Conservation (phyloP, 1,140 invertebrate genomes). For the Sitobion miscanthi region DNA sequence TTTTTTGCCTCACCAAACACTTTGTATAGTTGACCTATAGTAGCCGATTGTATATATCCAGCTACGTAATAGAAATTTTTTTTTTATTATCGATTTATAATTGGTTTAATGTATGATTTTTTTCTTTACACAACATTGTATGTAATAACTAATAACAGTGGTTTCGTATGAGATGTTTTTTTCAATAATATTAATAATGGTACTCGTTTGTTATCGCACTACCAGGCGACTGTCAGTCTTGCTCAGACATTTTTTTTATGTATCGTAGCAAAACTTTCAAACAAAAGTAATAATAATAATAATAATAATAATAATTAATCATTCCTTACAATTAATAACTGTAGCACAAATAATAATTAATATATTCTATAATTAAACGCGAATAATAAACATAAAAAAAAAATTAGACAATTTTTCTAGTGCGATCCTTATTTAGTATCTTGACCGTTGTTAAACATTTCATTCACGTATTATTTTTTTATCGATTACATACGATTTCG, state of each 20-base stretch:
- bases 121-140: neutral
- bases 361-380: neutral
- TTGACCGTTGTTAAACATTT: neutral
- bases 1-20: neutral
- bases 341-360: neutral
- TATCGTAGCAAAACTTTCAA: neutral
- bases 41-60: neutral
- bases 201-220: neutral
- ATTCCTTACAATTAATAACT: neutral
- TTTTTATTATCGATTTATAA: slow-evolving; percentile 11
- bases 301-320: neutral
- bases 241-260: neutral
- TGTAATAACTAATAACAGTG: neutral
- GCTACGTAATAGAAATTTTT: slow-evolving; percentile 1
- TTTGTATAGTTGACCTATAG: neutral
- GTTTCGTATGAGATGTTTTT: neutral
- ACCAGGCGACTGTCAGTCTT: neutral
- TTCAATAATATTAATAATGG: neutral
- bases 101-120: neutral
- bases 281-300: neutral
- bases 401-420: neutral
- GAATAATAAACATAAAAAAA: neutral
- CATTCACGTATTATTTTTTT: neutral
- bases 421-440: neutral
- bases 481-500: neutral